Percentiles rank a stretch among this genome's conserved stretches.
phyloP scores from a whole-genome alignment of 2,113 vertebrate genomes.

The Stegostoma tigrinum region DNA sequence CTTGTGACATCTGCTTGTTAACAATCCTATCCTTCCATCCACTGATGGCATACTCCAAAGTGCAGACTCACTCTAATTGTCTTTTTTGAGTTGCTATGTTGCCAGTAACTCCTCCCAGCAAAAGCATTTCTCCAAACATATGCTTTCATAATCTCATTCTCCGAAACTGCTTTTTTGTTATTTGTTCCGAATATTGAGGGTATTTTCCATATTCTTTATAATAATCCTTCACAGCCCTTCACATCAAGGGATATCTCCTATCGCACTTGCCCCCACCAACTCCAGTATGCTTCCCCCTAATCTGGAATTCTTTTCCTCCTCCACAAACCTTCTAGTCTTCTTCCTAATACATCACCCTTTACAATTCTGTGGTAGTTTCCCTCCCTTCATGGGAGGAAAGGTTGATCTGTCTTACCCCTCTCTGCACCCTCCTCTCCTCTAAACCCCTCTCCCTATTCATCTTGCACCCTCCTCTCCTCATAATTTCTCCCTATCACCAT shows the following conservation, averaged over 20 bases:
- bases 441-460: background rate
- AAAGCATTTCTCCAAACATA: background rate
- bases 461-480: background rate
- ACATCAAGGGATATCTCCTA: no score
- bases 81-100: background rate
- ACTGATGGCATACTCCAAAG: background rate
- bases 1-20: background rate
- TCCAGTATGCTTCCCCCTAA: no score
- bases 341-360: background rate
- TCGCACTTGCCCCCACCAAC: no score
- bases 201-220: background rate
- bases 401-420: background rate
- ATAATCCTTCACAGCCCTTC: background rate
- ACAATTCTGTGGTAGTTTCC: background rate
- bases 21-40: background rate
- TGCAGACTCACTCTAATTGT: background rate
- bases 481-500: background rate
- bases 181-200: no score
- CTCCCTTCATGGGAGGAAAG: background rate
- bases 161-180: background rate
- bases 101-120: background rate
- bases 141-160: background rate
- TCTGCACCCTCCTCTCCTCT: background rate
- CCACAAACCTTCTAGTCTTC: background rate
- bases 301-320: background rate